phyloP scores from a whole-genome alignment of 2,888 invertebrate species.

The Caenorhabditis zanzibari region DNA sequence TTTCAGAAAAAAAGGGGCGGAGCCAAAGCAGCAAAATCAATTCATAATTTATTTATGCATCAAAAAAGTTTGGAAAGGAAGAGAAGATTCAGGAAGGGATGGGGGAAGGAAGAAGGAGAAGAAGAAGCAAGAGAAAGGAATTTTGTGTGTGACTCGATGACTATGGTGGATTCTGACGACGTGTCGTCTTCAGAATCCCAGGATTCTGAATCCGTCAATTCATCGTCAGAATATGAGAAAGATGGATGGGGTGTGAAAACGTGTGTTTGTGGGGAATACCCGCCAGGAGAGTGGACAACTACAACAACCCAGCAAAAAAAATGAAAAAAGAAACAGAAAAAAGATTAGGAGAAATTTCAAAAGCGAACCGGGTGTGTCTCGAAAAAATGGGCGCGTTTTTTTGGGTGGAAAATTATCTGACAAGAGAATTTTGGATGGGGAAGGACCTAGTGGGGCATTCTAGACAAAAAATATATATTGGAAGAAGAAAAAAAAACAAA shows the following conservation, averaged over 20 bases:
- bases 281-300: constrained; percentile 55
- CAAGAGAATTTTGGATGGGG: constrained; percentile 29
- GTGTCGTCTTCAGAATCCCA: no score
- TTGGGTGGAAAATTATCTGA: constrained; percentile 19
- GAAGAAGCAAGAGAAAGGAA: constrained; percentile 28
- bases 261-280: constrained; percentile 5
- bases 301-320: constrained; percentile 56
- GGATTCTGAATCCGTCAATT: no score
- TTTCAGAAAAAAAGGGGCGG: not conserved
- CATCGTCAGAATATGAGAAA: not conserved
- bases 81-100: constrained; percentile 29
- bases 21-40: constrained; percentile 39
- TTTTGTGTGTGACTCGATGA: not conserved
- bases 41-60: constrained; percentile 70
- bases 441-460: constrained; percentile 53
- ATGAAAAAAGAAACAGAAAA: not conserved
- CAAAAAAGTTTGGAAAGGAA: constrained; percentile 28
- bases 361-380: not conserved
- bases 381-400: not conserved
- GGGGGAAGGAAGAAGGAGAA: constrained; percentile 14
- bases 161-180: not conserved
- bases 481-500: not conserved
- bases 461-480: constrained; percentile 20
- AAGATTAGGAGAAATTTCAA: not conserved
- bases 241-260: not conserved